Percentiles rank a stretch among this genome's conserved stretches.
Evolutionary conservation across 1,140 invertebrate genomes (phyloP).

Genomic region (Mercenaria mercenaria): DNA sequence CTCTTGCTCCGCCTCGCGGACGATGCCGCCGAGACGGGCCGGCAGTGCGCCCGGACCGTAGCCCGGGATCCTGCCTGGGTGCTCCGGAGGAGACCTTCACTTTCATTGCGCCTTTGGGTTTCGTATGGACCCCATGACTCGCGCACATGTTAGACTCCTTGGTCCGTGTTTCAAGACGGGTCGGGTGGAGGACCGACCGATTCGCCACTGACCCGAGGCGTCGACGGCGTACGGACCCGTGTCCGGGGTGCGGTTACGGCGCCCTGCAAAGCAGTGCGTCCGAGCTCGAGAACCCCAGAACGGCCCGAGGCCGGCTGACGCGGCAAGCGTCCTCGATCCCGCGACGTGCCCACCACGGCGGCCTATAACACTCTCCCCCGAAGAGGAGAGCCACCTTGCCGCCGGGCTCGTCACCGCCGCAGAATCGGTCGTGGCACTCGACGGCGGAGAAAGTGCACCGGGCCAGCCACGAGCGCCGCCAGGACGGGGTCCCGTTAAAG

Average conservation of each 20-base stretch:
- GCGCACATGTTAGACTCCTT: slow-evolving; percentile 95
- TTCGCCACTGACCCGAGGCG: slow-evolving; percentile 69
- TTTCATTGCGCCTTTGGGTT: slow-evolving; percentile 91
- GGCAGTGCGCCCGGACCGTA: slow-evolving; percentile 87
- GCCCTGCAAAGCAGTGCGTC: not conserved
- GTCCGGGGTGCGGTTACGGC: slow-evolving; percentile 31
- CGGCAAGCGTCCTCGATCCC: slow-evolving; percentile 15
- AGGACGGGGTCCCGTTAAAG: slow-evolving; percentile 59
- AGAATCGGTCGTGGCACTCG: slow-evolving; percentile 71
- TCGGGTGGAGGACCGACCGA: slow-evolving; percentile 87
- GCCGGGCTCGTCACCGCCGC: slow-evolving; percentile 68
- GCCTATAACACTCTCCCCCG: no score
- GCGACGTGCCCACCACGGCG: no score
- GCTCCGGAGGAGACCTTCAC: slow-evolving; percentile 82
- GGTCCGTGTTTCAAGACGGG: slow-evolving; percentile 98
- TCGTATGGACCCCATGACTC: slow-evolving; percentile 89
- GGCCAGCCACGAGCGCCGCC: slow-evolving; percentile 32
- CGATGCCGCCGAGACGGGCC: slow-evolving; percentile 85
- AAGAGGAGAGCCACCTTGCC: slow-evolving; percentile 58
- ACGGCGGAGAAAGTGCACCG: slow-evolving; percentile 63
- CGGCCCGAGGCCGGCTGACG: slow-evolving; percentile 1
- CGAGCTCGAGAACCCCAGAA: not conserved
- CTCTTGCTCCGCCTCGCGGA: no score
- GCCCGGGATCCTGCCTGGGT: slow-evolving; percentile 82
- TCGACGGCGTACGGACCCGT: slow-evolving; percentile 47